Evolutionary conservation across 1,140 invertebrate genomes (phyloP).

Genomic region (Danaus melanippus): DNA sequence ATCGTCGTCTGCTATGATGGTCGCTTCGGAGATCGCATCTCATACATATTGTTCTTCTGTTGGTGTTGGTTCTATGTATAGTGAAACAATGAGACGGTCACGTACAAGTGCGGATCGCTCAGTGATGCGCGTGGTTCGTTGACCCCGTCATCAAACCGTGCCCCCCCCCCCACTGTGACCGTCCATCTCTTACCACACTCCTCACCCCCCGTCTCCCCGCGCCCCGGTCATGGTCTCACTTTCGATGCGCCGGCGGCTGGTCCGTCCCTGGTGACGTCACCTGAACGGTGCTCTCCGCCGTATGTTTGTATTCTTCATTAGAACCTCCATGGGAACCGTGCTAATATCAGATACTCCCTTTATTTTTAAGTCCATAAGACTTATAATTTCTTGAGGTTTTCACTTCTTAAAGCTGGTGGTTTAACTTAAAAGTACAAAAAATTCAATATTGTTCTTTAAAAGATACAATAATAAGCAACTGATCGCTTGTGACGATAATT

Average conservation of each 20-base stretch:
- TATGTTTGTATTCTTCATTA: slow-evolving; percentile 57
- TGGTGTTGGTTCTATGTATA: slow-evolving; percentile 22
- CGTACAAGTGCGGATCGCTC: slow-evolving; percentile 63
- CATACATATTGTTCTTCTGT: too few species aligned
- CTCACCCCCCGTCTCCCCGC: slow-evolving; percentile 4
- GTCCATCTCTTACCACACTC: too few species aligned
- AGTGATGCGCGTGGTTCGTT: slow-evolving; percentile 50
- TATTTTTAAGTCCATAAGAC: slow-evolving; percentile 1
- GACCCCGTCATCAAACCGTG: slow-evolving; percentile 39
- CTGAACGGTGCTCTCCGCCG: slow-evolving; percentile 31
- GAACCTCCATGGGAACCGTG: slow-evolving; percentile 49
- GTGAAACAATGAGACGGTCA: slow-evolving; percentile 57
- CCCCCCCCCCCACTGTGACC: slow-evolving; percentile 18
- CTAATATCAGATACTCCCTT: slow-evolving; percentile 25
- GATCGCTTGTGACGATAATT: too few species aligned
- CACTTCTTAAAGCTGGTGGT: too few species aligned
- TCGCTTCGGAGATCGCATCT: too few species aligned
- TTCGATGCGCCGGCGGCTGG: slow-evolving; percentile 65
- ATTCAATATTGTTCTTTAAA: too few species aligned
- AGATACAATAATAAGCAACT: too few species aligned
- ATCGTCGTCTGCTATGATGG: too few species aligned
- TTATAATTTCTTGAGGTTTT: too few species aligned
- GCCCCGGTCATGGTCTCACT: slow-evolving; percentile 51
- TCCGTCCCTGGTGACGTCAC: slow-evolving; percentile 60
- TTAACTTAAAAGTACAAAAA: too few species aligned